Evolutionary conservation across 2,113 vertebrate genomes (phyloP).

Genomic region (Tautogolabrus adspersus): DNA sequence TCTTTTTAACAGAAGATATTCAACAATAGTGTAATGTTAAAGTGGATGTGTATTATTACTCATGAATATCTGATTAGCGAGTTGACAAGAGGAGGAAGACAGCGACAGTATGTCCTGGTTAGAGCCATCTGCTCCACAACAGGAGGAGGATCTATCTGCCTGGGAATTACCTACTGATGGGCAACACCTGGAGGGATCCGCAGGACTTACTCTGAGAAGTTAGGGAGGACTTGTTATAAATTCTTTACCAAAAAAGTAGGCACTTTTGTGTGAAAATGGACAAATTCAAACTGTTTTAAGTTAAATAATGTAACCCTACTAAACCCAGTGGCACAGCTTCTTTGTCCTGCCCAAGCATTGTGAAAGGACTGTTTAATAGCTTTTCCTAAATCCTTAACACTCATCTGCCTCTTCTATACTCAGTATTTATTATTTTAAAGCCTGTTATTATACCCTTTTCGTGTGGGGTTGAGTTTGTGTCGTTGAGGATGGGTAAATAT

Average conservation of each 20-base stretch:
- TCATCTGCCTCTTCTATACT: background rate
- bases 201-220: slow-evolving; percentile 37
- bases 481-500: slow-evolving; percentile 15
- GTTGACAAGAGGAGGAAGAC: slow-evolving; percentile 58
- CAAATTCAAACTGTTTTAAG: background rate
- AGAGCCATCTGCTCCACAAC: slow-evolving; percentile 75
- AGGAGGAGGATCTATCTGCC: slow-evolving; percentile 74
- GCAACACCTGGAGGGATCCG: slow-evolving; percentile 70
- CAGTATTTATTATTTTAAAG: slow-evolving; percentile 1
- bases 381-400: background rate
- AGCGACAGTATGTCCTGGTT: slow-evolving; percentile 60
- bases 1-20: background rate
- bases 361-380: background rate
- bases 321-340: background rate
- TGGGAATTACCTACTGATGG: slow-evolving; percentile 76
- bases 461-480: background rate
- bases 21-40: slow-evolving; percentile 23
- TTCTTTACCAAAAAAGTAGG: slow-evolving; percentile 9
- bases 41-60: slow-evolving; percentile 50
- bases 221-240: slow-evolving; percentile 41
- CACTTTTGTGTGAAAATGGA: background rate
- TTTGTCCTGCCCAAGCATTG: background rate
- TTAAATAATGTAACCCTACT: background rate
- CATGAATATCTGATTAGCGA: slow-evolving; percentile 69
- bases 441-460: background rate